Percentiles rank a stretch among this genome's conserved stretches.
Conservation (phyloP, 2,888 invertebrate genomes). For the Yponomeuta plumbellus region DNA sequence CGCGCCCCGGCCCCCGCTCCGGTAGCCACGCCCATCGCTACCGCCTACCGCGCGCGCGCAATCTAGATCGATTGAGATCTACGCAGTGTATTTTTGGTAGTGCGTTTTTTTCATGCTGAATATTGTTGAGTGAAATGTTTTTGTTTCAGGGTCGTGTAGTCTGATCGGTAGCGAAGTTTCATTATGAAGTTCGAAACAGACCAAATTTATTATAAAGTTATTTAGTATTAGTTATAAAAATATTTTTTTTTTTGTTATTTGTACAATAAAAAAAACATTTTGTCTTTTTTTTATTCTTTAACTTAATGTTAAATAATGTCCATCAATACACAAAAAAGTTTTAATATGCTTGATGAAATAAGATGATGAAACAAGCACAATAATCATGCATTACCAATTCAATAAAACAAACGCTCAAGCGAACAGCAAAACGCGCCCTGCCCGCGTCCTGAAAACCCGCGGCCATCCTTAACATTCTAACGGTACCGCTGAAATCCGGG, state of each 20-base stretch:
- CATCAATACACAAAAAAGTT: too few species aligned
- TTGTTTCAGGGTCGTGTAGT: too few species aligned
- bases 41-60: constrained; percentile 53
- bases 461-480: constrained; percentile 34
- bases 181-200: too few species aligned
- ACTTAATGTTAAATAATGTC: too few species aligned
- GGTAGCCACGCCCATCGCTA: constrained; percentile 42
- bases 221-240: too few species aligned
- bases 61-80: constrained; percentile 67
- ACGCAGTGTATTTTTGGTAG: constrained; percentile 25
- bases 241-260: too few species aligned
- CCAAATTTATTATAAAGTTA: too few species aligned
- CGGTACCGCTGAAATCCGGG: constrained; percentile 67
- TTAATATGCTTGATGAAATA: too few species aligned
- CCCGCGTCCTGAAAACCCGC: background rate
- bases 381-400: background rate
- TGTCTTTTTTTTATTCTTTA: too few species aligned
- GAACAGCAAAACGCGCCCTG: background rate
- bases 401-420: background rate
- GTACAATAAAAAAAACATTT: too few species aligned
- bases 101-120: background rate
- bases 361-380: background rate
- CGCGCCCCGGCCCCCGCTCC: constrained; percentile 28
- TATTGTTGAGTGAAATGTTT: background rate
- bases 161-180: too few species aligned